Evolutionary conservation across 23 tunicate species (phyloP).

Genomic region (Botrylloides violaceus): DNA sequence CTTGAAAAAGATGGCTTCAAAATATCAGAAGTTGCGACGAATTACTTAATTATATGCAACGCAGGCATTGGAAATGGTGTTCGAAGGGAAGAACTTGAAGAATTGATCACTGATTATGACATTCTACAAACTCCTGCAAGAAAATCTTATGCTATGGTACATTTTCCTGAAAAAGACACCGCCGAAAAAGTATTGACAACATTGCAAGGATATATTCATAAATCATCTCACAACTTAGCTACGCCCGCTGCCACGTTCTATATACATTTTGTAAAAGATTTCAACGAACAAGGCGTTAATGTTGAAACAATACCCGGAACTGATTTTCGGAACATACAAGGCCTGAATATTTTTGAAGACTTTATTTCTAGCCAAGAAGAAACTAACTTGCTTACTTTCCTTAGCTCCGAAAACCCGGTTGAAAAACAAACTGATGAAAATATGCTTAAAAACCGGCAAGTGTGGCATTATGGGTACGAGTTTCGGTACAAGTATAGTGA

Average conservation of each 20-base stretch:
- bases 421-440: conserved; percentile 15
- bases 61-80: conserved; percentile 42
- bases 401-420: conserved; percentile 28
- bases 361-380: conserved; percentile 56
- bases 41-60: conserved; percentile 12
- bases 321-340: conserved; percentile 22
- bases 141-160: conserved; percentile 35
- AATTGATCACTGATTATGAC: background rate
- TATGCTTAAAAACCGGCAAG: conserved; percentile 57
- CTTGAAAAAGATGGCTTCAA: conserved; percentile 16
- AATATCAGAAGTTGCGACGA: background rate
- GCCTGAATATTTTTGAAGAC: conserved; percentile 50
- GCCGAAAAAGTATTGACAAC: conserved; percentile 11
- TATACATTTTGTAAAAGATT: conserved; percentile 13
- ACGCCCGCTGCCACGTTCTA: conserved; percentile 16
- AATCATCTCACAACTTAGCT: conserved; percentile 11
- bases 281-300: background rate
- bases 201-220: conserved; percentile 35
- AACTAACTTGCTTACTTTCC: conserved; percentile 17
- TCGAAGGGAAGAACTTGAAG: background rate
- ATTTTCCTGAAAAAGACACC: background rate
- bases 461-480: conserved; percentile 85
- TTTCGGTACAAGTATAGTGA: conserved; percentile 73
- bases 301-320: background rate
- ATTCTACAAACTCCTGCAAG: background rate